Percentiles rank a stretch among this genome's conserved stretches.
Conservation (phyloP, 2,113 vertebrate species). For the Delphinus delphis region DNA sequence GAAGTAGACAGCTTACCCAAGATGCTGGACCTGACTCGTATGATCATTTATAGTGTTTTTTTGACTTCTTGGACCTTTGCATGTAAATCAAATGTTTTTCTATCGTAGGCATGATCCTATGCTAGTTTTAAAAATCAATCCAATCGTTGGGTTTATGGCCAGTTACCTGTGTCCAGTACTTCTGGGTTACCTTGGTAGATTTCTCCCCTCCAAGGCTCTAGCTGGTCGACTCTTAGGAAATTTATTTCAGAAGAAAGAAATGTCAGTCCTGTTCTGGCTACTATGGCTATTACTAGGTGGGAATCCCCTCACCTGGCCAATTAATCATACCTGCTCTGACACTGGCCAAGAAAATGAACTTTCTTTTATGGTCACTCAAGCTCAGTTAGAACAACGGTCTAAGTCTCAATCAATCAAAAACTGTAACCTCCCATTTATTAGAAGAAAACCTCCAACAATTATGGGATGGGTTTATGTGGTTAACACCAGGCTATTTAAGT, state of each 20-base stretch:
- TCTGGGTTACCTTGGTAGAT: no score
- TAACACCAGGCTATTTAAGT: neutral
- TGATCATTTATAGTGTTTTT: neutral
- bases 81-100: neutral
- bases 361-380: neutral
- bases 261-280: neutral
- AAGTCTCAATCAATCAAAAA: neutral
- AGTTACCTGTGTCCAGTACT: no score
- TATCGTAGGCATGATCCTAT: no score
- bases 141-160: no score
- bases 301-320: neutral
- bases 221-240: no score
- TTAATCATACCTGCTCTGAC: neutral
- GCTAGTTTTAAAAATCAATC: no score
- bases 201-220: no score
- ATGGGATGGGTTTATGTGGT: neutral
- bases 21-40: neutral
- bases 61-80: neutral
- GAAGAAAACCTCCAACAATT: neutral
- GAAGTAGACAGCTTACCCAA: neutral
- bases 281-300: neutral
- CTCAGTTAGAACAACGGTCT: neutral
- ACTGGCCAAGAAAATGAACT: neutral
- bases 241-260: neutral
- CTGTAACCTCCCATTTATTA: neutral